Conservation (phyloP, 2,113 vertebrate species). For the Phocoena sinus region DNA sequence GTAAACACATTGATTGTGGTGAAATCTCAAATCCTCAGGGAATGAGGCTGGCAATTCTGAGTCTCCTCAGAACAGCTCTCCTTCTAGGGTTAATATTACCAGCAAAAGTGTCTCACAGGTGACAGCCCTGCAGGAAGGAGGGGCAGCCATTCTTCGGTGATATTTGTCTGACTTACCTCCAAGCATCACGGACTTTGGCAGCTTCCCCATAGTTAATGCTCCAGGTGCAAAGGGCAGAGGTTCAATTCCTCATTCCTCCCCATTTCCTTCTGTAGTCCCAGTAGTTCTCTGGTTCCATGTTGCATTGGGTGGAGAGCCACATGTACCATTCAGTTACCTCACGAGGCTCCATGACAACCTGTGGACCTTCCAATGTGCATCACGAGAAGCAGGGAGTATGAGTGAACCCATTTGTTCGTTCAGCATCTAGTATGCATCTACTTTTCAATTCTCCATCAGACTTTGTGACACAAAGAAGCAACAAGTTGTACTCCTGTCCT, state of each 20-base stretch:
- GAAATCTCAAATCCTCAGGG: not conserved
- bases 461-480: not conserved
- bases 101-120: not conserved
- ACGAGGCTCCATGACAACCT: not conserved
- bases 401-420: not conserved
- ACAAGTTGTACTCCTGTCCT: not conserved
- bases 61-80: not conserved
- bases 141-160: not conserved
- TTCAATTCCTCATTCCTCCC: not conserved
- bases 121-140: not conserved
- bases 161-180: not conserved
- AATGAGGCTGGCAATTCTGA: not conserved
- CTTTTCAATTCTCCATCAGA: not conserved
- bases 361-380: not conserved
- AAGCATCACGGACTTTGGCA: not conserved
- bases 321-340: fast-evolving
- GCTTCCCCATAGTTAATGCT: not conserved
- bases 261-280: fast-evolving
- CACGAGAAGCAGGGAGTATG: too few relatives aligned
- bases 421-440: not conserved
- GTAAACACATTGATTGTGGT: fast-evolving
- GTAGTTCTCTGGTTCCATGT: not conserved
- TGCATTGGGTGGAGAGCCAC: not conserved
- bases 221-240: not conserved
- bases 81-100: not conserved